Base-by-base conservation (phyloP, 2,888 invertebrate species). In the Syritta pipiens region DNA sequence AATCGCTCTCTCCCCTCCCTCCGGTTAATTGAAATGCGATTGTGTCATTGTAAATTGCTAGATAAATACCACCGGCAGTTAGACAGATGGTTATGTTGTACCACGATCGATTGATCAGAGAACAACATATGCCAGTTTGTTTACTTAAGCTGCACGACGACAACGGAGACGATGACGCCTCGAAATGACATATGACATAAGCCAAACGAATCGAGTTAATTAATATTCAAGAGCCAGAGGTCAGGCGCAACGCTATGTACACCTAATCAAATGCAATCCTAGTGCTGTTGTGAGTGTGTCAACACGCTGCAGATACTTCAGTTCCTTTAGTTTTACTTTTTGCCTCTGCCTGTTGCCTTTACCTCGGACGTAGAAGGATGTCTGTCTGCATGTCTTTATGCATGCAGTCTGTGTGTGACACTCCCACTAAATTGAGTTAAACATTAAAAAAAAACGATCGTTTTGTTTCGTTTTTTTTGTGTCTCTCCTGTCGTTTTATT, bases 21-120 rank as follows among this genome's bases (percentile, higher is more conserved):
- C 7, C 14, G 40, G 26, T 62, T 75, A 75, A 75, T 75, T 75
- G 60, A 75, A 75, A 68, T 62, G 75, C 60, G 40, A 75, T 75
- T 68, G 68, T 75, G 60, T 74, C 51, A 59, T 67, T 74, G 37
- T 59, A 53, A 40, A 60, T 75, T 68, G 60, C 60, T 68, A 48
- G 60, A 68, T 53, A 75, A 75, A 67, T 75, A 53, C 60, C 60
- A 75, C 75, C 75, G 62, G 60, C 59, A 68, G 53, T 46, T 57
- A 28, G 67, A 62, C 75, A 75, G 60, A 75, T 75, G 75, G 75
- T 53, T 37, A 37, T n/a, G 19, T n/a, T 40, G 10, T 10, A 37
- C 12, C 0, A 48, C 20, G 24, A 24, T 40, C 51, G 30, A 72
- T 42, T 57, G 74, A 51, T 59, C 68, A 51, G 12, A 24, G 28